phyloP scores from a whole-genome alignment of 2,888 invertebrate species.

The Bombyx huttoni region DNA sequence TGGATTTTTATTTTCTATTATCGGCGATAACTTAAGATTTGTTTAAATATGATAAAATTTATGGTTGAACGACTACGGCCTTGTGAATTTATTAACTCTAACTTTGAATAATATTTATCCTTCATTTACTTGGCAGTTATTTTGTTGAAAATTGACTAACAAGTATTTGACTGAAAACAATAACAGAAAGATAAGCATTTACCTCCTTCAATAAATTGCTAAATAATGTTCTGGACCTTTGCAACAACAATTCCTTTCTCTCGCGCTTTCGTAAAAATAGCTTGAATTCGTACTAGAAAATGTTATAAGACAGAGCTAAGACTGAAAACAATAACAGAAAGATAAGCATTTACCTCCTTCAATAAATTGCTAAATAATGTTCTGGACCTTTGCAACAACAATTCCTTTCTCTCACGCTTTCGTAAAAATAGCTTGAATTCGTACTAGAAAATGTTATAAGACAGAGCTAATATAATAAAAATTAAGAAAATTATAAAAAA shows the following conservation, averaged over 20 bases:
- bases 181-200: slow-evolving; percentile 4
- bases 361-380: slow-evolving; percentile 57
- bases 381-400: slow-evolving; percentile 55
- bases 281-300: slow-evolving; percentile 52
- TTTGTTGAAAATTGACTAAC: no score
- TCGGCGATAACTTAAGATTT: no score
- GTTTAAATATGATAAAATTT: no score
- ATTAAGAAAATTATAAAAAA: no score
- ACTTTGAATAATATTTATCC: no score
- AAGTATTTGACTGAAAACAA: background rate
- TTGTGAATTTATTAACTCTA: no score
- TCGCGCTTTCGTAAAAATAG: slow-evolving; percentile 57
- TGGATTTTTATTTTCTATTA: no score
- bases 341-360: slow-evolving; percentile 36
- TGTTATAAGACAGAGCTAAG: no score
- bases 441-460: slow-evolving; percentile 29
- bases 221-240: slow-evolving; percentile 54
- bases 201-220: slow-evolving; percentile 61
- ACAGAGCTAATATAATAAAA: no score
- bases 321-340: background rate
- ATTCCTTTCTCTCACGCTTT: slow-evolving; percentile 52
- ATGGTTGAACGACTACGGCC: no score
- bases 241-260: slow-evolving; percentile 49
- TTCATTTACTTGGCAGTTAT: no score
- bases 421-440: slow-evolving; percentile 54